Percentiles rank a stretch among this genome's conserved stretches.
phyloP scores from a whole-genome alignment of 2,797 vertebrate genomes.

The Leuciscus waleckii region DNA sequence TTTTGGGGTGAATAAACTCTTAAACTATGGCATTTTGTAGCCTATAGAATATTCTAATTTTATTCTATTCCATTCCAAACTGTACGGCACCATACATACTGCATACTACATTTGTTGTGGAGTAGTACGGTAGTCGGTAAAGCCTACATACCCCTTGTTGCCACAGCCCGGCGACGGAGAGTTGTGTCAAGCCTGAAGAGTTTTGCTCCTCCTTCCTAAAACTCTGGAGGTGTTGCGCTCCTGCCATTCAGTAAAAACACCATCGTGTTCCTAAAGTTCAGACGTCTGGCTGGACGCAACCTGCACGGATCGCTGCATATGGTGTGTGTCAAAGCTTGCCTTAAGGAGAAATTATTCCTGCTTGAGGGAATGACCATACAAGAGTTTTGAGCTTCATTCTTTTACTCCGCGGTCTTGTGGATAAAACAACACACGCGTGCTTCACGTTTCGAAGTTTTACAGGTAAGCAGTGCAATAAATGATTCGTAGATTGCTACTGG shows the following conservation, averaged over 20 bases:
- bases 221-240: constrained; percentile 37
- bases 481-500: neutral
- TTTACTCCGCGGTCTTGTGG: neutral
- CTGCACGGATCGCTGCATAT: neutral
- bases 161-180: constrained; percentile 38
- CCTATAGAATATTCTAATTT: neutral
- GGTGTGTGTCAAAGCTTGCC: neutral
- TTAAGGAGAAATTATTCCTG: neutral
- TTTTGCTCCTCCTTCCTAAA: constrained; percentile 41
- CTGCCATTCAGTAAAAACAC: constrained; percentile 32
- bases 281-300: constrained; percentile 14
- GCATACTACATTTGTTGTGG: neutral
- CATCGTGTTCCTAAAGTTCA: neutral
- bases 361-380: neutral
- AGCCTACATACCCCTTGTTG: neutral
- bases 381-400: neutral
- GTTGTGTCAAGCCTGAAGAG: constrained; percentile 1
- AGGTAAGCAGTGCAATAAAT: constrained; percentile 18
- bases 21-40: neutral
- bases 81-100: neutral
- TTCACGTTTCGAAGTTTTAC: neutral
- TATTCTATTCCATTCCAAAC: neutral
- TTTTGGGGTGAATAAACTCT: too few species aligned
- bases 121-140: neutral
- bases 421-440: neutral